These are phyloP conservation scores for Atherix ibis DNA, from an alignment of 2,888 invertebrate genomes.

Conservation along the genomic window DNA sequence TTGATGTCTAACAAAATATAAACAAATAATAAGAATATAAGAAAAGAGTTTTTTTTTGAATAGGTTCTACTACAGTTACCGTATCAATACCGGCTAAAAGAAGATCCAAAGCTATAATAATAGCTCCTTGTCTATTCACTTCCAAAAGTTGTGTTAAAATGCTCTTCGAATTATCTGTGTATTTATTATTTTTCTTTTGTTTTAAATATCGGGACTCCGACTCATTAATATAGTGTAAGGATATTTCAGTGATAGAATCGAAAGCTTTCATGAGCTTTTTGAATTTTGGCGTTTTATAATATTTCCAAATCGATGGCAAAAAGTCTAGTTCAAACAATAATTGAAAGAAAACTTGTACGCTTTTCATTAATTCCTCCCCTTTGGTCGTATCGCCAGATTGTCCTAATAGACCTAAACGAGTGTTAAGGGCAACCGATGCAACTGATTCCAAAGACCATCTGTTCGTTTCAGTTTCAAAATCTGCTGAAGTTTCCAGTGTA, in stretches of 20 bases:
- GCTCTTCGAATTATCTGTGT: slow-evolving; percentile 25
- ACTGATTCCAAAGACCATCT: slow-evolving; percentile 44
- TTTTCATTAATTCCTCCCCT: slow-evolving; percentile 13
- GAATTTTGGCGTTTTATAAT: slow-evolving; percentile 20
- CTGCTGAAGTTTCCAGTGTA: slow-evolving; percentile 15
- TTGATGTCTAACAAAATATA: slow-evolving; percentile 20
- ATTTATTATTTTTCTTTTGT: slow-evolving; percentile 16
- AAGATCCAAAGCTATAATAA: slow-evolving; percentile 56
- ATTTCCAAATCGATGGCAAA: slow-evolving; percentile 24
- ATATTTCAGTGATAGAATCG: slow-evolving; percentile 13
- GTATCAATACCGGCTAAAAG: slow-evolving; percentile 56
- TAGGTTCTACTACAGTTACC: slow-evolving; percentile 39
- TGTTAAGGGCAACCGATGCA: slow-evolving; percentile 28
- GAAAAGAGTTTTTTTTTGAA: no score
- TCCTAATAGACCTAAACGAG: slow-evolving; percentile 18
- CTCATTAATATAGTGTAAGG: slow-evolving; percentile 21
- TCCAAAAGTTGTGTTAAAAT: slow-evolving; percentile 46
- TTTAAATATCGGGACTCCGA: no score
- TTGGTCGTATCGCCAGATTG: slow-evolving; percentile 8
- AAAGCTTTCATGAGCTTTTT: slow-evolving; percentile 16
- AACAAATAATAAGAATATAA: neutral
- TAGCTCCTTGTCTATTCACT: slow-evolving; percentile 45
- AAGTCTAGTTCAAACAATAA: slow-evolving; percentile 21
- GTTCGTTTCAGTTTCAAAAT: slow-evolving; percentile 36
- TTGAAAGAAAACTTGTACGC: slow-evolving; percentile 20